These are phyloP conservation scores for Acrobeloides nanus DNA, from an alignment of 2,888 invertebrate genomes.

Conservation along the genomic window DNA sequence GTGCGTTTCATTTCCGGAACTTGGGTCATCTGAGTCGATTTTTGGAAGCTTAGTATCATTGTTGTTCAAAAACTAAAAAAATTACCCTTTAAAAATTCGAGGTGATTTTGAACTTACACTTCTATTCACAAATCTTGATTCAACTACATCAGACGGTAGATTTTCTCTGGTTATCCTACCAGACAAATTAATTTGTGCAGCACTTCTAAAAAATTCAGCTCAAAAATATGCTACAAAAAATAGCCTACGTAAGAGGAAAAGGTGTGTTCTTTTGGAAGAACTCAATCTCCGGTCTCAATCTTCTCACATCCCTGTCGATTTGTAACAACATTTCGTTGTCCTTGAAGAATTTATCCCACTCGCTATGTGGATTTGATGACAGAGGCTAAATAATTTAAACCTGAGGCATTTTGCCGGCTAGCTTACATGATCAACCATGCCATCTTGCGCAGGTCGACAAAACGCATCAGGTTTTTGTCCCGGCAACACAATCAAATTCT, in stretches of 20 bases:
- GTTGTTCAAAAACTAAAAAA: too few species aligned
- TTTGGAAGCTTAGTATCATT: too few species aligned
- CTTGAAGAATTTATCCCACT: constrained; percentile 89
- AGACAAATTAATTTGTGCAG: neutral
- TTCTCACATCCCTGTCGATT: constrained; percentile 71
- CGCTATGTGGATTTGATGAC: constrained; percentile 85
- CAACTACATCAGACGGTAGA: too few species aligned
- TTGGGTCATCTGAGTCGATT: too few species aligned
- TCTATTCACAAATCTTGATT: too few species aligned
- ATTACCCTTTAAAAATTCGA: too few species aligned
- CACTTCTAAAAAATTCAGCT: neutral
- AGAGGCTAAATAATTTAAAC: constrained; percentile 68
- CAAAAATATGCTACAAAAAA: neutral
- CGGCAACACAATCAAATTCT: constrained; percentile 36
- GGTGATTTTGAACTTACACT: constrained; percentile 1
- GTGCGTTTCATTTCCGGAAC: constrained; percentile 9
- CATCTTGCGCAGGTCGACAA: too few species aligned
- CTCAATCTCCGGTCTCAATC: constrained; percentile 86
- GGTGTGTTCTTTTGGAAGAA: constrained; percentile 93
- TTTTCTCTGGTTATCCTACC: too few species aligned
- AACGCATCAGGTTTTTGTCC: constrained; percentile 17
- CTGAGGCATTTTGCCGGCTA: constrained; percentile 1
- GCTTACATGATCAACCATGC: constrained; percentile 37
- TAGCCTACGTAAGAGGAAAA: constrained; percentile 62
- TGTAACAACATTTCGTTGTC: constrained; percentile 94